A percentile compares a stretch with the other conserved stretches of the same genome.
phyloP scores from a whole-genome alignment of 2,888 invertebrate species.

The Acleris holmiana region DNA sequence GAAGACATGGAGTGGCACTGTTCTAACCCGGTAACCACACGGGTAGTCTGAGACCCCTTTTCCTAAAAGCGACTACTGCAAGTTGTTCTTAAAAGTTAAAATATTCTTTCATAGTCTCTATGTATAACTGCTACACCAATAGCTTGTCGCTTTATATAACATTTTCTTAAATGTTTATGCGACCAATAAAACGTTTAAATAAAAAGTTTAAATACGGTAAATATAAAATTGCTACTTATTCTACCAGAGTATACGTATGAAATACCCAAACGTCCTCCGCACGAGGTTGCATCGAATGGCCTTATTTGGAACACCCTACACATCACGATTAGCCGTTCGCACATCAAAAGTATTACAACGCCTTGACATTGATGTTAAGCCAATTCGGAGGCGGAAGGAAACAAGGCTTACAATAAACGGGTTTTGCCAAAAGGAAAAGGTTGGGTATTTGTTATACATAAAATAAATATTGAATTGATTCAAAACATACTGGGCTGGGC shows the following conservation, averaged over 20 bases:
- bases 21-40: too few relatives aligned
- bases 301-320: constrained; percentile 60
- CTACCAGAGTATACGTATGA: constrained; percentile 6
- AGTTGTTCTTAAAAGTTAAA: too few relatives aligned
- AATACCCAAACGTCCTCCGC: constrained; percentile 8
- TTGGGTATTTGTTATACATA: too few relatives aligned
- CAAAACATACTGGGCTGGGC: too few relatives aligned
- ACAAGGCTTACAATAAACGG: constrained; percentile 3
- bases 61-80: too few relatives aligned
- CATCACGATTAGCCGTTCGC: constrained; percentile 57
- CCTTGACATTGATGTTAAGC: constrained; percentile 32
- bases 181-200: neutral
- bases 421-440: constrained; percentile 16
- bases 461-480: too few relatives aligned
- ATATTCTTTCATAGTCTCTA: too few relatives aligned
- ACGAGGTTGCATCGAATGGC: constrained; percentile 46
- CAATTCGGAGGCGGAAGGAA: constrained; percentile 26
- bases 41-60: too few relatives aligned
- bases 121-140: too few relatives aligned
- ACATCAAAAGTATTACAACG: constrained; percentile 37
- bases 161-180: neutral
- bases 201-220: too few relatives aligned
- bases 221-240: neutral
- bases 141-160: too few relatives aligned
- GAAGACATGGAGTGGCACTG: too few relatives aligned